Percentiles rank a stretch among this genome's conserved stretches.
These are phyloP conservation scores for Lasioglossum marginatum DNA, from an alignment of 2,888 invertebrate genomes.

Conservation along the genomic window DNA sequence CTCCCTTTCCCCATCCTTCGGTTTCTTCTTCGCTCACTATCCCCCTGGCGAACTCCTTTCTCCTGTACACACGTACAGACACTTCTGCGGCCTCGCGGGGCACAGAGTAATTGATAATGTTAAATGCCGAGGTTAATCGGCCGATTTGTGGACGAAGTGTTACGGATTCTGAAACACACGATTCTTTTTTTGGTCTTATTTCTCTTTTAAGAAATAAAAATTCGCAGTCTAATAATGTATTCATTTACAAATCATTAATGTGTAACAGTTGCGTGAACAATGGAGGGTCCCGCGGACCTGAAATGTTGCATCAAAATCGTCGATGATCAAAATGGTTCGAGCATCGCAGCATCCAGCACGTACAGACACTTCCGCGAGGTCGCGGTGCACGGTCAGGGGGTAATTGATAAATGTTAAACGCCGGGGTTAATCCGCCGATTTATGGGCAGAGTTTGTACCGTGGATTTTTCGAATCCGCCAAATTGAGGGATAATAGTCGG, in stretches of 20 bases:
- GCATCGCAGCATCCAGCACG: neutral
- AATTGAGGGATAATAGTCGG: conserved; percentile 79
- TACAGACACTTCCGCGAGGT: conserved; percentile 6
- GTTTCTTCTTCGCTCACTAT: conserved; percentile 41
- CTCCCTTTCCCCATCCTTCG: conserved; percentile 29
- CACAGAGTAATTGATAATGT: neutral
- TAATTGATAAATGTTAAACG: conserved; percentile 83
- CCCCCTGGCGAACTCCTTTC: conserved; percentile 48
- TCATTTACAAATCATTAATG: neutral
- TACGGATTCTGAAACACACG: neutral
- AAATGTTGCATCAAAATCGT: neutral
- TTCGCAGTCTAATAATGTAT: neutral
- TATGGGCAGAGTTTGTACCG: conserved; percentile 78
- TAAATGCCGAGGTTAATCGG: conserved; percentile 1
- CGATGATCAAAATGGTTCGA: neutral
- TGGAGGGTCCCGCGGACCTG: neutral
- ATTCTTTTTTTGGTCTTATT: neutral
- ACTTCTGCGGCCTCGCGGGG: conserved; percentile 43
- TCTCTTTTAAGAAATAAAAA: neutral
- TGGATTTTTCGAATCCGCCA: conserved; percentile 73
- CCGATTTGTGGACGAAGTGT: neutral
- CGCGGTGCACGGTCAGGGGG: conserved; percentile 61
- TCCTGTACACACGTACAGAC: conserved; percentile 41
- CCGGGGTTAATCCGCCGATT: conserved; percentile 82
- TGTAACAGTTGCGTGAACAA: neutral